Conservation (phyloP, 2,888 invertebrate genomes). For the Mechanitis messenoides region DNA sequence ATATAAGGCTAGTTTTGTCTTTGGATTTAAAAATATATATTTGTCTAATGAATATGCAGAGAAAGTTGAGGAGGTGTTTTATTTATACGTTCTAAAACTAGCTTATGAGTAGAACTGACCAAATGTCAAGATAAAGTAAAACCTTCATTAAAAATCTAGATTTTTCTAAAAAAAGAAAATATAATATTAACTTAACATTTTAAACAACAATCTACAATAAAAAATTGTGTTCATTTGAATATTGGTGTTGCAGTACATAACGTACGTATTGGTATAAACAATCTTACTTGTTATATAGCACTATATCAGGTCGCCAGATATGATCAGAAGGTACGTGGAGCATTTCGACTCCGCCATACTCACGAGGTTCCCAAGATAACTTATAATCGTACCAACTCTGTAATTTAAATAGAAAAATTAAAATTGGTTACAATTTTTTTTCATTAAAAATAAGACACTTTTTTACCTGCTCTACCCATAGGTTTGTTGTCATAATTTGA, state of each 20-base stretch:
- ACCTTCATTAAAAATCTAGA: too few relatives aligned
- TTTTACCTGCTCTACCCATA: conserved; percentile 87
- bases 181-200: too few relatives aligned
- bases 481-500: conserved; percentile 95
- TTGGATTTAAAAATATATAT: too few relatives aligned
- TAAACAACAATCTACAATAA: background rate
- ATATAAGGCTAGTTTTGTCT: too few relatives aligned
- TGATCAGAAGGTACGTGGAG: conserved; percentile 96
- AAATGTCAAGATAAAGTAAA: too few relatives aligned
- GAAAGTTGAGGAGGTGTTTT: too few relatives aligned
- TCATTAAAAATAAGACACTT: background rate
- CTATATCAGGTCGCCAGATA: conserved; percentile 97
- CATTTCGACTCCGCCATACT: conserved; percentile 96
- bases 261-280: background rate
- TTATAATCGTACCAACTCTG: conserved; percentile 97
- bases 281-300: conserved; percentile 94
- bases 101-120: too few relatives aligned
- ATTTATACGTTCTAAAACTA: too few relatives aligned
- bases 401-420: conserved; percentile 18
- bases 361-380: conserved; percentile 94
- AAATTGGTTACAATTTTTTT: background rate
- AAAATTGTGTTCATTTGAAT: background rate
- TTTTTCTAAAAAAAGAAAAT: too few relatives aligned
- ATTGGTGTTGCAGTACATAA: background rate
- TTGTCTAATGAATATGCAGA: too few relatives aligned